A percentile compares a stretch with the other conserved stretches of the same genome.
phyloP scores from a whole-genome alignment of 2,113 vertebrate genomes.

The Cepphus grylle region DNA sequence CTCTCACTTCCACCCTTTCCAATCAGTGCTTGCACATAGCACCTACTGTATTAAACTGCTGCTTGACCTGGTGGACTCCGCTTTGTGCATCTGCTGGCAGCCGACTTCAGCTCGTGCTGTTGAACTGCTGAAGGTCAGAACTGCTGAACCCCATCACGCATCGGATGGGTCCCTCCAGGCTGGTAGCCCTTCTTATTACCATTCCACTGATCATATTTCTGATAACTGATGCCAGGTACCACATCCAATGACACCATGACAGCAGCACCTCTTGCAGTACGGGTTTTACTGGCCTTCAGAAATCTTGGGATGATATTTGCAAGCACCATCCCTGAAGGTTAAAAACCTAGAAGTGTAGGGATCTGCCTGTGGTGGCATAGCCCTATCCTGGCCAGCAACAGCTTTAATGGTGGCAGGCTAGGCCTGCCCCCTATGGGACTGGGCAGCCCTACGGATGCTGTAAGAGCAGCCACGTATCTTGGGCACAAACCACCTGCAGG shows the following conservation, averaged over 20 bases:
- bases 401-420: accelerated
- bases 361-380: too few relatives aligned
- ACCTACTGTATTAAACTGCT: not conserved
- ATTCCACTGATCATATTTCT: accelerated
- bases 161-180: not conserved
- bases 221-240: accelerated
- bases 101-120: not conserved
- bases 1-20: not conserved
- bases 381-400: accelerated
- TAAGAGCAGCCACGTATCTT: accelerated
- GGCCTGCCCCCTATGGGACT: not conserved
- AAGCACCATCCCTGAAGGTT: accelerated
- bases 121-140: not conserved
- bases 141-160: too few relatives aligned
- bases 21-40: not conserved
- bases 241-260: accelerated
- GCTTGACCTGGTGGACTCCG: not conserved
- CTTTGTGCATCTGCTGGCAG: not conserved
- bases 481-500: too few relatives aligned
- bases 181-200: not conserved
- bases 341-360: accelerated
- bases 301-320: accelerated
- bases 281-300: not conserved
- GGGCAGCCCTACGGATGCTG: not conserved
- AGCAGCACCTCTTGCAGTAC: accelerated